Evolutionary conservation across 2,888 invertebrate species (phyloP).

Genomic region (Thereva unica): DNA sequence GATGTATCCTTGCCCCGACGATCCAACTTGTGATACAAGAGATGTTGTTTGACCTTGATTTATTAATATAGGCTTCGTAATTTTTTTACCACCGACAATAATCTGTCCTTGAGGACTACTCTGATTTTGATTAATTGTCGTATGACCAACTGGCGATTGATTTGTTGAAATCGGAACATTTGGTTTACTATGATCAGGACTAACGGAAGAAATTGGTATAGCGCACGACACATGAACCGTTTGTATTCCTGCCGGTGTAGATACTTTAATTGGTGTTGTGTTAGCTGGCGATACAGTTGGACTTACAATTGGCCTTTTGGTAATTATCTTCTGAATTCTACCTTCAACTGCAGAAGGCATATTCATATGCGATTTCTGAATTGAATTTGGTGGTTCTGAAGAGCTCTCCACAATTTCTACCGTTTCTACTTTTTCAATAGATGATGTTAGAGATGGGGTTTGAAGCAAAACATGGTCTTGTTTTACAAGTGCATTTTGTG

Average conservation of each 20-base stretch:
- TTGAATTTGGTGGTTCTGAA: slow-evolving; percentile 29
- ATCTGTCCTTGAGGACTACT: slow-evolving; percentile 38
- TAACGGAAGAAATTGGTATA: slow-evolving; percentile 41
- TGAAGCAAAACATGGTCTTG: slow-evolving; percentile 41
- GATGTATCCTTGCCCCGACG: slow-evolving; percentile 47
- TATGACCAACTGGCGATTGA: too few relatives aligned
- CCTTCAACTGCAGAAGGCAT: slow-evolving; percentile 36
- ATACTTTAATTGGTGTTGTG: slow-evolving; percentile 46
- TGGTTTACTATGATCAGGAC: slow-evolving; percentile 12
- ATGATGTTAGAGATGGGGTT: slow-evolving; percentile 16
- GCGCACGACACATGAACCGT: slow-evolving; percentile 55
- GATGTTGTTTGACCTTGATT: slow-evolving; percentile 41
- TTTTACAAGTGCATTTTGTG: slow-evolving; percentile 40
- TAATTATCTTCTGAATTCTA: slow-evolving; percentile 36
- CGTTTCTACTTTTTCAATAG: slow-evolving; percentile 31
- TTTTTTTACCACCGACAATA: slow-evolving; percentile 39
- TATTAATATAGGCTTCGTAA: slow-evolving; percentile 41
- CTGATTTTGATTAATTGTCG: slow-evolving; percentile 34
- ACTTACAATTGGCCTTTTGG: slow-evolving; percentile 30
- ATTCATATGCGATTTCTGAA: slow-evolving; percentile 26
- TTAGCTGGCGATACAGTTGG: slow-evolving; percentile 18
- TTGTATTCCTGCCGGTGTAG: slow-evolving; percentile 55
- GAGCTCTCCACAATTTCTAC: slow-evolving; percentile 40
- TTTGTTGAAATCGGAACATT: neutral
- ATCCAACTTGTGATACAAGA: slow-evolving; percentile 37